phyloP scores from a whole-genome alignment of 2,113 vertebrate species.

The Rhizomys pruinosus region DNA sequence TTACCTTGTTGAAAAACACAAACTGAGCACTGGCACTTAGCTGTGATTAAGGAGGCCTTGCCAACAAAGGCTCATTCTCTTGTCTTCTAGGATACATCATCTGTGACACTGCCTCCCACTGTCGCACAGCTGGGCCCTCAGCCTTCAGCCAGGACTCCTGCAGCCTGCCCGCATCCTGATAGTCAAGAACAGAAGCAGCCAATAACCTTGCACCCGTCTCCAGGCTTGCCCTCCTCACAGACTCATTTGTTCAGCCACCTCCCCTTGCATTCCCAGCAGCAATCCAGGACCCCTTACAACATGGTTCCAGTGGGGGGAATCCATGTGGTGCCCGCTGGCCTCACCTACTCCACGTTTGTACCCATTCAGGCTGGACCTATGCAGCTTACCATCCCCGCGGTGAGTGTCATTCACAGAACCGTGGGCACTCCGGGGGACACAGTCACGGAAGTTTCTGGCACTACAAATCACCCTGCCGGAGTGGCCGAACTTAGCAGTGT shows the following conservation, averaged over 20 bases:
- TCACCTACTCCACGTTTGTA: conserved; percentile 96
- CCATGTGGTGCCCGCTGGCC: conserved; percentile 93
- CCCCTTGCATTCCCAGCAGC: conserved; percentile 96
- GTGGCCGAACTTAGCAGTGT: conserved; percentile 90
- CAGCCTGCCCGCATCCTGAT: neutral
- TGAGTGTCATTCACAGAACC: conserved; percentile 94
- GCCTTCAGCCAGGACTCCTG: conserved; percentile 49
- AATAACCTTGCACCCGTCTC: conserved; percentile 68
- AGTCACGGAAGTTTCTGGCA: conserved; percentile 5
- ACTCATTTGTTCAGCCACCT: conserved; percentile 96
- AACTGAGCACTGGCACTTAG: neutral
- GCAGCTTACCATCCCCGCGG: conserved; percentile 95
- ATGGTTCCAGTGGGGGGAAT: conserved; percentile 95
- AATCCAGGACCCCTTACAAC: conserved; percentile 90
- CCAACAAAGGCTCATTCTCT: neutral
- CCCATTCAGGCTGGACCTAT: conserved; percentile 93
- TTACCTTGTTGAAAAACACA: neutral
- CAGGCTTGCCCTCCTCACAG: conserved; percentile 79
- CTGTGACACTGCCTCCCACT: conserved; percentile 58
- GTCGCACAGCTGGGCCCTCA: conserved; percentile 50
- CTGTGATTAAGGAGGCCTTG: rapidly evolving
- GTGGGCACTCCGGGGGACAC: conserved; percentile 77
- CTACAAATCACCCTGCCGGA: conserved; percentile 77
- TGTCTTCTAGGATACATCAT: conserved; percentile 70
- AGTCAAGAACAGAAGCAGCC: conserved; percentile 82